Evolutionary conservation across 2,113 vertebrate genomes (phyloP), one percentile per base, ranked within the genome.

Genomic region (Eclectus roratus): DNA sequence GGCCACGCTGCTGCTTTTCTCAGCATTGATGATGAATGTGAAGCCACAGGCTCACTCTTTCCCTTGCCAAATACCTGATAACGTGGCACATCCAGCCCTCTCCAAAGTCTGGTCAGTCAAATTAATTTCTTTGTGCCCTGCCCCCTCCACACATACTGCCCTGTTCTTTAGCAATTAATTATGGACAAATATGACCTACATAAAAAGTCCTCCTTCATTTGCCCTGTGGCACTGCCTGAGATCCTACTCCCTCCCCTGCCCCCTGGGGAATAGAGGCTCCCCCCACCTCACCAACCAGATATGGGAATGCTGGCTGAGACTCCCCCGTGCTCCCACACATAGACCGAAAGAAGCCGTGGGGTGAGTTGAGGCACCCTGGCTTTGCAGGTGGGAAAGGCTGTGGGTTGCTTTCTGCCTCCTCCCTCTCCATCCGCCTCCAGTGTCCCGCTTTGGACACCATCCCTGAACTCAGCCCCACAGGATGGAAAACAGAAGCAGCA

Each of bases 191-290:
- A 17, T 17, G 33, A 65, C n/a, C 52, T 44, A 25, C 27, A 58
- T 44, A 79, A 70, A 79, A 33, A 20, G 27, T 60, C 21, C 39
- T 71, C n/a, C 47, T 43, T 66, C 33, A 16, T 33, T 76, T 74
- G 17, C 24, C 41, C 55, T 0, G 0, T 17, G 31, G 25, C 31
- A 31, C 43, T 88, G 55, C 16, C 31, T 41, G 41, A 25, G n/a
- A 66, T 85, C 14, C 71, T 63, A 28, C 52, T 76, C 56, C 16
- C 4, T 71, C 9, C 7, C 9, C 31, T 56, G n/a, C 7, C 14
- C 3, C 5, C 44, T 41, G 20, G 19, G 8, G 56, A 46, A 58
- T 17, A 80, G 39, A 10, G 11, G 7, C 5, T 79, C 33, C 10
- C 10, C 23, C 3, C 7, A 3, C 20, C 41, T 73, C 7, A 2